phyloP scores from a whole-genome alignment of 2,113 vertebrate genomes.

The Lophotis ruficrista region DNA sequence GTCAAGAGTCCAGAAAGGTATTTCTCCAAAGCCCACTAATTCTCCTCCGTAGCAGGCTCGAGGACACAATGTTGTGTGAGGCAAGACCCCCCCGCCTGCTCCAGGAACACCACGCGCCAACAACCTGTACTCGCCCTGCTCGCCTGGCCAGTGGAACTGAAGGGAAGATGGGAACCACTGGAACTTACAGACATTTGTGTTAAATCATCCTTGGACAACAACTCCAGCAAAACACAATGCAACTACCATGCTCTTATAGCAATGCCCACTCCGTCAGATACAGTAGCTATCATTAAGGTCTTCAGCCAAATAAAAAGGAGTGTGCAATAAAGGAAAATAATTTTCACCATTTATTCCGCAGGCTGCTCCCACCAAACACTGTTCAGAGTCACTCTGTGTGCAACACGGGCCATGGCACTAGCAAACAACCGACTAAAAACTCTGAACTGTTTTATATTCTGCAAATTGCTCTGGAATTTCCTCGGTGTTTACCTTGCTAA shows the following conservation, averaged over 20 bases:
- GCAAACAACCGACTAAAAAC: not conserved
- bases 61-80: accelerated
- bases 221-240: not conserved
- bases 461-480: not conserved
- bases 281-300: not conserved
- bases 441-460: not conserved
- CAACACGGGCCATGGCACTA: accelerated
- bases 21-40: not conserved
- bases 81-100: not conserved
- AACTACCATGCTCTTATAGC: not conserved
- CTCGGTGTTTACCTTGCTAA: not conserved
- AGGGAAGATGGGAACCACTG: not conserved
- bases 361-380: not conserved
- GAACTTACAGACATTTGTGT: not conserved
- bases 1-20: not conserved
- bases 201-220: not conserved
- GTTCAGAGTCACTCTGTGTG: not conserved
- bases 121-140: not conserved
- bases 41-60: not conserved
- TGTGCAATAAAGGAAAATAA: not conserved
- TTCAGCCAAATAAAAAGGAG: not conserved
- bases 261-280: not conserved
- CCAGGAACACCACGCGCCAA: accelerated
- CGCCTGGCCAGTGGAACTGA: not conserved
- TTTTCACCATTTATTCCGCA: not conserved